Evolutionary conservation across 2,888 invertebrate genomes (phyloP), one percentile per base, ranked within the genome.

Genomic region (Aphodius granarius): DNA sequence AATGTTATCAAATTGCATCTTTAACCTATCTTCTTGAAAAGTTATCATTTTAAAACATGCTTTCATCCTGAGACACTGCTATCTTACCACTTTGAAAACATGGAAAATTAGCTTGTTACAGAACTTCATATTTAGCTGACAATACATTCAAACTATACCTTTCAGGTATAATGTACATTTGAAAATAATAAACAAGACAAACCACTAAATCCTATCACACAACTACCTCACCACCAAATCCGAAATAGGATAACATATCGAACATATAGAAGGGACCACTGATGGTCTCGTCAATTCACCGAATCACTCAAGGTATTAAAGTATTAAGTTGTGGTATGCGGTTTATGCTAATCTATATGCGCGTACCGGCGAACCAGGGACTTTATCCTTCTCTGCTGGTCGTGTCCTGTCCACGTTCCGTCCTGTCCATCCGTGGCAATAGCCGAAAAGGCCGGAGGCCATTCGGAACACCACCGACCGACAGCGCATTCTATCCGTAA

Each of bases 401-500:
- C n/a, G n/a, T n/a, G n/a, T n/a, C n/a, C n/a, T n/a, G n/a, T n/a
- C n/a, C n/a, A n/a, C n/a, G n/a, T n/a, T n/a, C 43, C 43, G 43
- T 43, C 43, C 43, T 43, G 43, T 43, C 43, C 43, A 43, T 43
- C 43, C 43, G 43, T 43, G 9, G 43, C 43, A 43, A 43, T 43
- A 43, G 3, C 43, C 43, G 43, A 43, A 43, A 43, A 43, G 43
- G 43, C 21, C 17, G 62, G 72, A 21, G 63, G 72, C 72, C 62
- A 23, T 19, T 72, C 18, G 17, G 43, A 43, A 43, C 43, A 43
- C 6, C 43, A 43, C 43, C 43, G 43, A 43, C 43, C 43, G 43
- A 43, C 43, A 43, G 43, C 43, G 13, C 70, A 73, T 79, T 77
- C 77, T 78, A 78, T 78, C 82, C 83, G 83, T 84, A 84, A 83